A percentile compares a stretch with the other conserved stretches of the same genome.
Conservation (phyloP, 2,113 vertebrate genomes). For the Sebastes fasciatus region DNA sequence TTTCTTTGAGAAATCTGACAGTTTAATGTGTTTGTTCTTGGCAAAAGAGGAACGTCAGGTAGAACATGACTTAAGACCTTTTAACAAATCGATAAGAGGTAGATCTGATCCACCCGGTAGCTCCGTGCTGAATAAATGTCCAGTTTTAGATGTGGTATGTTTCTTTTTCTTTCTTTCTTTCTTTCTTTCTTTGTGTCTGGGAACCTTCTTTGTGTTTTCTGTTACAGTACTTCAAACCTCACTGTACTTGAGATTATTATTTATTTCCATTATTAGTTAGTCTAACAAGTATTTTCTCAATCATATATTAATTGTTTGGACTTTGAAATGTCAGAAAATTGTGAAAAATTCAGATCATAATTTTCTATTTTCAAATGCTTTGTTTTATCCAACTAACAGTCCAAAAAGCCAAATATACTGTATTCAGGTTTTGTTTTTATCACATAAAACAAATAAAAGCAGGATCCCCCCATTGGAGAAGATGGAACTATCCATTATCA, state of each 20-base stretch:
- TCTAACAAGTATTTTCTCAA: neutral
- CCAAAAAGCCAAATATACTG: neutral
- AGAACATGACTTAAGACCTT: conserved; percentile 22
- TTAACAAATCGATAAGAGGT: conserved; percentile 3
- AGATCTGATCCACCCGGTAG: neutral
- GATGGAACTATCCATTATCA: neutral
- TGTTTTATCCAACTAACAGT: neutral
- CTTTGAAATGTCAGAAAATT: neutral
- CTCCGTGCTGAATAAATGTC: neutral
- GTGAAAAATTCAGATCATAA: neutral
- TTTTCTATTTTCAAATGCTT: no score
- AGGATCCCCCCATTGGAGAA: neutral
- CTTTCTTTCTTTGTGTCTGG: neutral
- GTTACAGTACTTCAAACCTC: neutral
- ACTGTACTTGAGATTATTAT: neutral
- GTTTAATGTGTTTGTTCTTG: conserved; percentile 21
- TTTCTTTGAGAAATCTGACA: conserved; percentile 9
- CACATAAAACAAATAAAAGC: neutral
- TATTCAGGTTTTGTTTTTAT: neutral
- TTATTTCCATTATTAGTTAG: neutral
- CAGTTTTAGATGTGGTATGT: conserved; percentile 1
- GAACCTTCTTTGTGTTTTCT: neutral
- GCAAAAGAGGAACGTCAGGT: neutral
- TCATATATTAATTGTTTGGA: neutral
- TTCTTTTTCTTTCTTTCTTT: neutral